Evolutionary conservation across 2,888 invertebrate genomes (phyloP).

Genomic region (Protophormia terraenovae): DNA sequence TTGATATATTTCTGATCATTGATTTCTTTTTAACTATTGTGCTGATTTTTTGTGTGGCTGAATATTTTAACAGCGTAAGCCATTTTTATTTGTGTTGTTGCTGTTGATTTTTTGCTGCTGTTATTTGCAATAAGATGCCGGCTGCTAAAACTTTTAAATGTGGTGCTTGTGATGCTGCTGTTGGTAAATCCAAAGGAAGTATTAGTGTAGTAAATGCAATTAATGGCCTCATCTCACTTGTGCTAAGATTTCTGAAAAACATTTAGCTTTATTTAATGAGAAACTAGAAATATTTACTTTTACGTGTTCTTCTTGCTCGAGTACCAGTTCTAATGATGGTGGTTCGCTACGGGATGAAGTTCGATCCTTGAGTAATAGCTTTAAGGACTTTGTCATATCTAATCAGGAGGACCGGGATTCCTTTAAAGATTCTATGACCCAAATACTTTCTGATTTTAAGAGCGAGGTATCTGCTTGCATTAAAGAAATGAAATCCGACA

Average conservation of each 20-base stretch:
- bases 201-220: not conserved
- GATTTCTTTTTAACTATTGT: too few species aligned
- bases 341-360: not conserved
- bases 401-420: not conserved
- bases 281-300: not conserved
- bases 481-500: constrained; percentile 64
- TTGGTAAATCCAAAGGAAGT: not conserved
- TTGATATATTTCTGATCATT: too few species aligned
- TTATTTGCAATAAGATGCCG: not conserved
- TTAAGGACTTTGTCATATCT: not conserved
- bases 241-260: not conserved
- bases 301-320: not conserved
- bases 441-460: not conserved
- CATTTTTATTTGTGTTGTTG: not conserved
- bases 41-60: not conserved
- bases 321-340: not conserved
- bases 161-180: not conserved
- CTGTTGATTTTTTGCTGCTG: not conserved
- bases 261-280: not conserved
- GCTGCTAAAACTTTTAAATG: not conserved
- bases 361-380: constrained; percentile 22
- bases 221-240: not conserved
- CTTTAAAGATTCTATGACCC: not conserved
- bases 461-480: not conserved
- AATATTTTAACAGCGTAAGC: not conserved